Base-by-base conservation (phyloP, 2,797 vertebrate species). In the Natrix natrix region DNA sequence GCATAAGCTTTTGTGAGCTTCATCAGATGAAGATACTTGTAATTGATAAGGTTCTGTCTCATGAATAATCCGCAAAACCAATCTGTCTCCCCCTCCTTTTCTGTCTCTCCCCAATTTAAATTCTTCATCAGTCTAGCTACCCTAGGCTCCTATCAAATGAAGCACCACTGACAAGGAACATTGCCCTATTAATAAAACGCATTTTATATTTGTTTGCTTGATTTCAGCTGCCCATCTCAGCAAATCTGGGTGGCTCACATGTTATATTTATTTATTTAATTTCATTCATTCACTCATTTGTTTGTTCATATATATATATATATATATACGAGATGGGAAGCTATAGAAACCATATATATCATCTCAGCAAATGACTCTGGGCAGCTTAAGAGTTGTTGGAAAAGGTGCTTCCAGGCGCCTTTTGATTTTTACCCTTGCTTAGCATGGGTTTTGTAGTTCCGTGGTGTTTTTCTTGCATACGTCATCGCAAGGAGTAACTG, bases 401-500 rank as follows among this genome's bases (percentile, higher is more conserved):
- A 83, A 83, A 48, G 43, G 20, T 37, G 74, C 37, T 83, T 43
- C 37, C 8, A 48, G 74, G 22, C 1, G 8, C 37, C 37, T 83
- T 22, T 43, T 83, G 43, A 83, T 24, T 48, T 43, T 83, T 24
- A 83, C 17, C 3, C 74, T 24, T 43, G 37, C 74, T 22, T 43
- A 69, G 22, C 52, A 91, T 28, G 66, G 83, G 0, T 87, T 92
- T 89, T 87, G 74, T 89, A 48, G n/a, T 28, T 1, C 2, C 60
- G 0, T 7, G 8, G 11, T 0, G 0, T 52, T 60, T 56, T 13
- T n/a, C 7, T 1, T 0, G 0, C 0, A 0, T 2, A 0, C 0
- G 1, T 61, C 4, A 28, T 24, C 37, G 55, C 61, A 3, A 88
- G 66, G 69, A 94, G 60, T 28, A 86, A 57, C 17, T 94, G 37